Evolutionary conservation across 1,140 invertebrate species (phyloP).

Genomic region (Bicyclus anynana): DNA sequence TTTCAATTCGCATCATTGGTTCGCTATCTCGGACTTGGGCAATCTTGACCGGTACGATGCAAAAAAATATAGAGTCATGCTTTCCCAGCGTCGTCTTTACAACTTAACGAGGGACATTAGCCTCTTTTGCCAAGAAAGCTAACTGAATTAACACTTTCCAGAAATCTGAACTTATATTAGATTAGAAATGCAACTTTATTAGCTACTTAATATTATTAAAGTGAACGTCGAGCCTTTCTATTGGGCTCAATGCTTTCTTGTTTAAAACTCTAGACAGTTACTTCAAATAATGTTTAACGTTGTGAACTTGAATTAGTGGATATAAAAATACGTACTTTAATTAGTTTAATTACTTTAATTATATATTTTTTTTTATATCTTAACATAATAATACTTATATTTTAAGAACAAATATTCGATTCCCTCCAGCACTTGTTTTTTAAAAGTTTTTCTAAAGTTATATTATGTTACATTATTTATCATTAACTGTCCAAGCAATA

Average conservation of each 20-base stretch:
- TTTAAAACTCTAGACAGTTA: neutral
- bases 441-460: too few relatives aligned
- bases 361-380: too few relatives aligned
- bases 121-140: constrained; percentile 36
- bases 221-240: neutral
- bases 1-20: neutral
- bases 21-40: neutral
- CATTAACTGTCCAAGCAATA: too few relatives aligned
- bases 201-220: constrained; percentile 1
- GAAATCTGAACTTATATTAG: constrained; percentile 13
- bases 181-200: constrained; percentile 5
- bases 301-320: too few relatives aligned
- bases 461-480: too few relatives aligned
- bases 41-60: neutral
- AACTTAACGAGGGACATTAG: constrained; percentile 42
- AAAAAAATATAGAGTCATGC: constrained; percentile 40
- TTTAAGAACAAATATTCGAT: too few relatives aligned
- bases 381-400: too few relatives aligned
- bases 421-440: too few relatives aligned
- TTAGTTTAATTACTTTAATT: too few relatives aligned
- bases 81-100: constrained; percentile 37
- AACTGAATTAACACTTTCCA: constrained; percentile 37
- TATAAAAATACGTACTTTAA: too few relatives aligned
- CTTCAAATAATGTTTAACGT: too few relatives aligned
- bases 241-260: neutral